Percentiles rank a stretch among this genome's conserved stretches.
Conservation (phyloP, 1,140 invertebrate genomes). For the Drusus annulatus region DNA sequence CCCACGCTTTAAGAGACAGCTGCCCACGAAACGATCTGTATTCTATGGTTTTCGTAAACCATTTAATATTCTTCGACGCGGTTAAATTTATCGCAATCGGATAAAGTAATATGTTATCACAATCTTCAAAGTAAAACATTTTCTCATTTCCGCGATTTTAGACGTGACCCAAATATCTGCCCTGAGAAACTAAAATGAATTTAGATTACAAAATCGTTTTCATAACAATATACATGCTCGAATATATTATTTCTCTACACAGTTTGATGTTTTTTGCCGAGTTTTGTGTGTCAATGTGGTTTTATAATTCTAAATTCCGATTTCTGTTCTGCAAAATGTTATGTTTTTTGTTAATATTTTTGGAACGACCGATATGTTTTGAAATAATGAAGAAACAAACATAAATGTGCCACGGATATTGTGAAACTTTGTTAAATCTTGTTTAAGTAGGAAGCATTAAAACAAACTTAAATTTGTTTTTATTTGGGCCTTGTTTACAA, state of each 20-base stretch:
- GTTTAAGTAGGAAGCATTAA: too few relatives aligned
- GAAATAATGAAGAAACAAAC: too few relatives aligned
- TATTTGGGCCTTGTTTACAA: too few relatives aligned
- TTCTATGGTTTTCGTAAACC: too few relatives aligned
- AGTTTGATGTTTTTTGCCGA: not conserved
- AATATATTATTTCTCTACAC: not conserved
- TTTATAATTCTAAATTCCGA: not conserved
- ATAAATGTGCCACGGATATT: too few relatives aligned
- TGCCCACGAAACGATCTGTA: too few relatives aligned
- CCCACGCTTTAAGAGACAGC: too few relatives aligned
- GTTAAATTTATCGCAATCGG: not conserved
- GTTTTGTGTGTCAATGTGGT: not conserved
- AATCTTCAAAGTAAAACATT: conserved; percentile 2
- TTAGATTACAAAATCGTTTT: conserved; percentile 2
- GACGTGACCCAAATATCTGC: conserved; percentile 27
- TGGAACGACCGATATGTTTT: too few relatives aligned
- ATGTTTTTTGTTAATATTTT: too few relatives aligned
- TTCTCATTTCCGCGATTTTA: conserved; percentile 7
- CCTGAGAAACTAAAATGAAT: not conserved
- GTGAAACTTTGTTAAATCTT: too few relatives aligned
- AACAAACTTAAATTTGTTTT: too few relatives aligned
- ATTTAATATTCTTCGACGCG: too few relatives aligned
- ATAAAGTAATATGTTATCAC: not conserved
- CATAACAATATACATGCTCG: not conserved
- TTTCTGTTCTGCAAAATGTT: not conserved